phyloP scores from a whole-genome alignment of 2,797 vertebrate species.

The Premnoplex brunnescens region DNA sequence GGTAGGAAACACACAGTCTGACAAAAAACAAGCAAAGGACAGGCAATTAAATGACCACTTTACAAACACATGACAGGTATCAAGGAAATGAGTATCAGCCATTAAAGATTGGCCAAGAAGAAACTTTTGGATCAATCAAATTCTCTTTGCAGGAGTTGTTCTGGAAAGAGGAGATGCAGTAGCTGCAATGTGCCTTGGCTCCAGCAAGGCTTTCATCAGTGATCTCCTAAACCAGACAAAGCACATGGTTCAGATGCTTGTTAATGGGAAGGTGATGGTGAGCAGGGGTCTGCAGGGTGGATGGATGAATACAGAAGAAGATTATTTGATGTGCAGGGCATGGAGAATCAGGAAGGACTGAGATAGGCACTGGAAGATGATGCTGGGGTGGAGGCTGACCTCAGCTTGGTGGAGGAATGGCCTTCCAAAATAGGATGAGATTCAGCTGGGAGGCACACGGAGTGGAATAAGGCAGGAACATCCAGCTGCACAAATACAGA shows the following conservation, averaged over 20 bases:
- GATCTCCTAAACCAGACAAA: not conserved
- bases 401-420: not conserved
- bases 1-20: not conserved
- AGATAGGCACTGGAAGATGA: not conserved
- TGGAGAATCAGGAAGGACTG: not conserved
- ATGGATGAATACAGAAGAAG: not conserved
- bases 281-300: not conserved
- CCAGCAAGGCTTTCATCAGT: not conserved
- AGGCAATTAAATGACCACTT: not conserved
- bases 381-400: not conserved
- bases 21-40: not conserved
- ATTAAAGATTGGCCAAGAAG: not conserved
- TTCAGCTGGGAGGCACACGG: rapidly evolving
- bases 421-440: not conserved
- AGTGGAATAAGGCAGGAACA: not conserved
- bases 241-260: not conserved
- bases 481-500: not conserved
- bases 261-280: not conserved
- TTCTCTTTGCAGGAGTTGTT: not conserved
- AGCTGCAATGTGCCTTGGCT: not conserved
- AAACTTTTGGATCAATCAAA: not conserved
- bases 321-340: not conserved
- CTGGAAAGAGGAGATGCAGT: not conserved
- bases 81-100: not conserved
- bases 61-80: not conserved